Evolutionary conservation across 2,888 invertebrate species (phyloP).

Genomic region (Sarcophaga carnaria): DNA sequence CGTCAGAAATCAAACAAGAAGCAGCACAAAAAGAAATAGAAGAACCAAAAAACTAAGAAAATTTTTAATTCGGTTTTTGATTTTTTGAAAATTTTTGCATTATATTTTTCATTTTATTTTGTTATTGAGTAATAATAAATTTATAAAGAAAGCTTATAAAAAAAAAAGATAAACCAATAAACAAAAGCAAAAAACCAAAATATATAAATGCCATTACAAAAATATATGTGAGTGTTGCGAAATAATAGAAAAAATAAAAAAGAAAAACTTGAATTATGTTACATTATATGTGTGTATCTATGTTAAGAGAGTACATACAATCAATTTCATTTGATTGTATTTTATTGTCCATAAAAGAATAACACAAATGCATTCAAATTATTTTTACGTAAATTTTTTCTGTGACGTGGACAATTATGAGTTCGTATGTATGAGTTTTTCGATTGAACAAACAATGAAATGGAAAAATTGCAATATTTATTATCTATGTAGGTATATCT

Average conservation of each 20-base stretch:
- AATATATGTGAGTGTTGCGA: constrained; percentile 63
- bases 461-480: constrained; percentile 1
- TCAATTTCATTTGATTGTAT: not conserved
- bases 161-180: constrained; percentile 15
- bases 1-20: constrained; percentile 41
- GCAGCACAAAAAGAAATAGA: constrained; percentile 47
- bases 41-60: constrained; percentile 36
- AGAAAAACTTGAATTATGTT: not conserved
- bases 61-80: constrained; percentile 70
- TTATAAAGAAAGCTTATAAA: constrained; percentile 29
- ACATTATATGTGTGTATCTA: constrained; percentile 10
- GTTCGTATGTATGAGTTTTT: not conserved
- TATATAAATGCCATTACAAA: constrained; percentile 14
- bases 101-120: constrained; percentile 74
- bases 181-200: not conserved
- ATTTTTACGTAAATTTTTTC: not conserved
- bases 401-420: constrained; percentile 51
- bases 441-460: not conserved
- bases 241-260: constrained; percentile 19
- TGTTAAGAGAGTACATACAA: constrained; percentile 16
- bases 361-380: not conserved
- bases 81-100: constrained; percentile 75
- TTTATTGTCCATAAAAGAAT: not conserved
- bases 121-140: constrained; percentile 45
- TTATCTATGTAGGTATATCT: not conserved